These are phyloP conservation scores for Leptoclinus maculatus DNA, from an alignment of 2,797 vertebrate genomes.

Conservation along the genomic window DNA sequence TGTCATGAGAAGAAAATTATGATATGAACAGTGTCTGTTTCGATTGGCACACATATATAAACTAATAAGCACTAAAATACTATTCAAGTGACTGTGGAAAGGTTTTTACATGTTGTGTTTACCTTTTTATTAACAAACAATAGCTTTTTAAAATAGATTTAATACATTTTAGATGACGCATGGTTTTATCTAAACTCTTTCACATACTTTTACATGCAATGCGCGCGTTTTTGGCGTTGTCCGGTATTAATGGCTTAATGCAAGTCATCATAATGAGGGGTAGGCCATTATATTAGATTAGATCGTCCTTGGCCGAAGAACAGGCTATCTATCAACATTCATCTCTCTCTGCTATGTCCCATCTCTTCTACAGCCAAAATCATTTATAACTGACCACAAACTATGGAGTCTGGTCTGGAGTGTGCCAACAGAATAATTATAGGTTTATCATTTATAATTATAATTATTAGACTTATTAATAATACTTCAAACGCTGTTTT, in stretches of 20 bases:
- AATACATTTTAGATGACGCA: background rate
- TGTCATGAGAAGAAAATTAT: background rate
- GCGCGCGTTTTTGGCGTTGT: background rate
- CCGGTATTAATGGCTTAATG: background rate
- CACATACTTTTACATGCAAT: background rate
- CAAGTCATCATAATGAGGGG: background rate
- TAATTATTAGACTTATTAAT: background rate
- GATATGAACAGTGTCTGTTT: background rate
- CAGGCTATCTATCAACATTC: background rate
- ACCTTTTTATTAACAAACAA: background rate
- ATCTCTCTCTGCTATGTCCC: background rate
- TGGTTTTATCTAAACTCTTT: background rate
- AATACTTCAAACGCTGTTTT: background rate
- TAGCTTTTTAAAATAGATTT: background rate
- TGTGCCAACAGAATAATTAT: background rate
- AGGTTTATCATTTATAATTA: background rate
- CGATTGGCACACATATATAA: background rate
- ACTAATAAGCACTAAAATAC: background rate
- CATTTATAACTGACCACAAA: too few relatives aligned
- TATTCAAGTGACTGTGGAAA: background rate
- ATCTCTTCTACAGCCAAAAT: background rate
- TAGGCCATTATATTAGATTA: background rate
- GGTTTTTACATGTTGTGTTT: background rate
- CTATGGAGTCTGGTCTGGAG: background rate
- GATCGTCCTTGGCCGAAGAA: background rate